phyloP scores from a whole-genome alignment of 2,797 vertebrate genomes.

The Enteromius viviparus region DNA sequence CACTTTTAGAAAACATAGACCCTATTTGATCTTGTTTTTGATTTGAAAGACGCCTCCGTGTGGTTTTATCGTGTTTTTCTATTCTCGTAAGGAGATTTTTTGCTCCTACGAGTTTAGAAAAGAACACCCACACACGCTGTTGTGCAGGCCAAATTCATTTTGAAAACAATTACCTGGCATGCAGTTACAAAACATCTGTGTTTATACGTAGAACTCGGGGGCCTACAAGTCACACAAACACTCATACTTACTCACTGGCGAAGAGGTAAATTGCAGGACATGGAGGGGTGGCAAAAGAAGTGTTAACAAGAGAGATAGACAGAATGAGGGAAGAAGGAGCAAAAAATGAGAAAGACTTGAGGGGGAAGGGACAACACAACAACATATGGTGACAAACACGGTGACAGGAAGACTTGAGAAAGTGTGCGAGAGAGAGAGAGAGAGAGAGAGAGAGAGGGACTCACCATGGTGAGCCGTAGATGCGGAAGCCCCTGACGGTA shows the following conservation, averaged over 20 bases:
- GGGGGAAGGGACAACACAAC: constrained; percentile 59
- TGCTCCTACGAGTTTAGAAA: constrained; percentile 15
- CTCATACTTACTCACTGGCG: constrained; percentile 18
- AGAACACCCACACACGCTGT: background rate
- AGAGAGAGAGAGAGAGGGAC: constrained; percentile 62
- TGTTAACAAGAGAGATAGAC: constrained; percentile 54
- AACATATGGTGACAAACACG: constrained; percentile 58
- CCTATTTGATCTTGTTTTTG: background rate
- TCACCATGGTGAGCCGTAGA: constrained; percentile 97
- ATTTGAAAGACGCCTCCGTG: background rate
- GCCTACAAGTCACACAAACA: constrained; percentile 29
- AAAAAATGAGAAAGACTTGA: constrained; percentile 53
- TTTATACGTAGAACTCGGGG: constrained; percentile 39
- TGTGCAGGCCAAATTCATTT: constrained; percentile 1
- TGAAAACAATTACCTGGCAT: constrained; percentile 35
- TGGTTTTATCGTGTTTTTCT: background rate
- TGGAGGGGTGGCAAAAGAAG: constrained; percentile 53
- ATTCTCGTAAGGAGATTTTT: background rate
- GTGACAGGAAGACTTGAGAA: constrained; percentile 35
- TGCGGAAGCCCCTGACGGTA: constrained; percentile 89
- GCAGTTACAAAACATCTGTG: constrained; percentile 28
- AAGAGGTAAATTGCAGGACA: constrained; percentile 46
- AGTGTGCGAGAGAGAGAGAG: constrained; percentile 3
- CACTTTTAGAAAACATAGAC: constrained; percentile 6
- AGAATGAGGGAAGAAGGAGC: constrained; percentile 46